Conservation (phyloP, 2,888 invertebrate genomes). For the Theodoxus fluviatilis region DNA sequence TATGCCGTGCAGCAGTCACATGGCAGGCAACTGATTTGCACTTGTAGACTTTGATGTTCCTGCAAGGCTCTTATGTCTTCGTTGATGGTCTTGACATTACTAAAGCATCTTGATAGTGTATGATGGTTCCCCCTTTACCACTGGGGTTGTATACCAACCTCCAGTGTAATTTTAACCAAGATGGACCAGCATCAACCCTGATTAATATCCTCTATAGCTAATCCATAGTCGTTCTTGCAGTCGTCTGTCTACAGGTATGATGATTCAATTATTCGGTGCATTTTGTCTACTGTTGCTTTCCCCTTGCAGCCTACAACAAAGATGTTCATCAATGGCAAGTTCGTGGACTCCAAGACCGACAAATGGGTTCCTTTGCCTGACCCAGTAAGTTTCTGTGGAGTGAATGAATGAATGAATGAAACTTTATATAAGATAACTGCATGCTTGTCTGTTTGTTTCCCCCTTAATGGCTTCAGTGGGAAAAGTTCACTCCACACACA, state of each 20-base stretch:
- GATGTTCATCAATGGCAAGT: slow-evolving; percentile 93
- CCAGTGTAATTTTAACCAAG: too few species aligned
- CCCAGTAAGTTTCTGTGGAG: slow-evolving; percentile 71
- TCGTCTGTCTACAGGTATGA: neutral
- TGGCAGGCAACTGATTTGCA: too few species aligned
- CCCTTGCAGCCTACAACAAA: slow-evolving; percentile 86
- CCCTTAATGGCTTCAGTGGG: neutral
- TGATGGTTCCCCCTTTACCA: too few species aligned
- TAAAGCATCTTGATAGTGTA: too few species aligned
- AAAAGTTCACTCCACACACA: neutral
- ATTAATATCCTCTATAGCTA: neutral
- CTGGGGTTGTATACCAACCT: too few species aligned
- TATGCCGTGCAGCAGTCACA: too few species aligned
- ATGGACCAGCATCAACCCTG: too few species aligned
- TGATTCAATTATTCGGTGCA: neutral
- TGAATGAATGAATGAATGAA: neutral
- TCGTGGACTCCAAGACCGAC: slow-evolving; percentile 86
- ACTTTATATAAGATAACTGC: too few species aligned
- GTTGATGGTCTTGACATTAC: too few species aligned
- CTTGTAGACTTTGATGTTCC: too few species aligned
- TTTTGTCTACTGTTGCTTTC: neutral
- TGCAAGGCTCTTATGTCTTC: too few species aligned
- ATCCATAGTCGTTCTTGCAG: neutral
- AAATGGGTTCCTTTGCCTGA: slow-evolving; percentile 96
- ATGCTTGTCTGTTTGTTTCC: neutral